Percentiles rank a stretch among this genome's conserved stretches.
These are phyloP conservation scores for Eretmocerus hayati DNA, from an alignment of 2,888 invertebrate species.

Conservation along the genomic window DNA sequence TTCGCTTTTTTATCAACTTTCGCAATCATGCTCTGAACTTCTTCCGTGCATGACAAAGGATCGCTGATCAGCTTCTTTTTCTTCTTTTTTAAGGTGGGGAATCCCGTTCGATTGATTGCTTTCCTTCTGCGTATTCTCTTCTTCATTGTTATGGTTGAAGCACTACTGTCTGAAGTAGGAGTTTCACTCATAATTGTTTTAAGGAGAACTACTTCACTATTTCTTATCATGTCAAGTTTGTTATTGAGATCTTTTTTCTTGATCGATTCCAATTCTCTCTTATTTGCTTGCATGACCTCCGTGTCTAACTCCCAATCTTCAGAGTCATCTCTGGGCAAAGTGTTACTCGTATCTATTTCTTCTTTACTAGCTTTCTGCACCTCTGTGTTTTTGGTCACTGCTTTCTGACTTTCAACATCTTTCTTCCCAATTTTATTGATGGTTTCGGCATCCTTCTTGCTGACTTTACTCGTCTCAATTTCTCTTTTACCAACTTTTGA, in stretches of 20 bases:
- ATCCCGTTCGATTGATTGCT: constrained; percentile 79
- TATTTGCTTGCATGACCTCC: constrained; percentile 8
- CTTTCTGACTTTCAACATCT: constrained; percentile 13
- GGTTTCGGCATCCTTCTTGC: constrained; percentile 14
- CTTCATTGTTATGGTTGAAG: constrained; percentile 39
- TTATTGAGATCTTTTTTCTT: constrained; percentile 9
- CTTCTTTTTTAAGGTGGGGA: constrained; percentile 76
- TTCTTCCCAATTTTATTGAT: constrained; percentile 26
- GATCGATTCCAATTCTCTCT: constrained; percentile 7
- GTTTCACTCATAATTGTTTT: constrained; percentile 13
- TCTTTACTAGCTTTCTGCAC: constrained; percentile 19
- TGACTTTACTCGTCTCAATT: constrained; percentile 1
- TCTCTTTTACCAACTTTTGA: constrained; percentile 16
- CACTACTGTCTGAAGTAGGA: constrained; percentile 5
- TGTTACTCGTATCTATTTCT: constrained; percentile 6
- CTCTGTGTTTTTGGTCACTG: constrained; percentile 14
- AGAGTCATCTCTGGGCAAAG: constrained; percentile 3
- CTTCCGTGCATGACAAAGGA: constrained; percentile 10
- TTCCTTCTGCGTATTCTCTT: constrained; percentile 60
- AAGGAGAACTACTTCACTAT: constrained; percentile 13
- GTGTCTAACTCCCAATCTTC: constrained; percentile 2
- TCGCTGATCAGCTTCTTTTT: constrained; percentile 56
- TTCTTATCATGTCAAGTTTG: constrained; percentile 14
- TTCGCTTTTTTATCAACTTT: constrained; percentile 19
- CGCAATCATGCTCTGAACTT: constrained; percentile 9